These are phyloP conservation scores for Luidia sarsii DNA, from an alignment of 53 echinoderm and acorn worm genomes.

Conservation along the genomic window DNA sequence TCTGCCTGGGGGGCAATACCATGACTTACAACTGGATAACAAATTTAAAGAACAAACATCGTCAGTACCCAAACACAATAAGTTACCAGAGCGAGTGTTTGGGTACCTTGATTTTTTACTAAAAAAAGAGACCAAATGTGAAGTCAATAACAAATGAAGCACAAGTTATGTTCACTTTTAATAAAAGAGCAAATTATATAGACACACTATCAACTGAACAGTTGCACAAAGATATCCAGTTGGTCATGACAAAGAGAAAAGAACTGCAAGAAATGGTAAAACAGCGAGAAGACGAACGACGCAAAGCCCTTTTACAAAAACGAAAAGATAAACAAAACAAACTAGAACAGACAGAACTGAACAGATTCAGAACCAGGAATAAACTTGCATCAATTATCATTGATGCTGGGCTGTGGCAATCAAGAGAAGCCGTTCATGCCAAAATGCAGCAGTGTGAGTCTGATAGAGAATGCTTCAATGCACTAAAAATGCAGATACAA, in stretches of 20 bases:
- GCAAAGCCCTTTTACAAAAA: conserved; percentile 8
- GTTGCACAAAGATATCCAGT: neutral
- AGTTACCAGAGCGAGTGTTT: conserved; percentile 53
- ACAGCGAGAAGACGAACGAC: conserved; percentile 21
- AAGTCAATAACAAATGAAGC: conserved; percentile 46
- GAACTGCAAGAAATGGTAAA: neutral
- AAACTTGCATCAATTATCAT: conserved; percentile 44
- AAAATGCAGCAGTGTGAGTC: conserved; percentile 21
- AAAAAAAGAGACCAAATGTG: conserved; percentile 34
- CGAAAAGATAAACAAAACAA: conserved; percentile 31
- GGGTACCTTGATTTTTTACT: conserved; percentile 41
- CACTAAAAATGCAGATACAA: conserved; percentile 56
- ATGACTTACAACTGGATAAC: neutral
- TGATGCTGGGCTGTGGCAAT: conserved; percentile 62
- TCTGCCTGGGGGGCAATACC: neutral
- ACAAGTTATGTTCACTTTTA: conserved; percentile 46
- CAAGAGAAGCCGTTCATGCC: neutral
- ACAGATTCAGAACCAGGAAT: conserved; percentile 12
- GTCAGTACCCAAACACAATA: conserved; percentile 46
- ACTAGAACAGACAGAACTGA: neutral
- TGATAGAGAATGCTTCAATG: conserved; percentile 32
- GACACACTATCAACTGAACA: neutral
- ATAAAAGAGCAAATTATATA: conserved; percentile 14
- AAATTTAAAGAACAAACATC: neutral
- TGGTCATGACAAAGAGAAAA: neutral